These are phyloP conservation scores for Cryptotis parvus DNA, from an alignment of 2,113 vertebrate genomes.

Conservation along the genomic window DNA sequence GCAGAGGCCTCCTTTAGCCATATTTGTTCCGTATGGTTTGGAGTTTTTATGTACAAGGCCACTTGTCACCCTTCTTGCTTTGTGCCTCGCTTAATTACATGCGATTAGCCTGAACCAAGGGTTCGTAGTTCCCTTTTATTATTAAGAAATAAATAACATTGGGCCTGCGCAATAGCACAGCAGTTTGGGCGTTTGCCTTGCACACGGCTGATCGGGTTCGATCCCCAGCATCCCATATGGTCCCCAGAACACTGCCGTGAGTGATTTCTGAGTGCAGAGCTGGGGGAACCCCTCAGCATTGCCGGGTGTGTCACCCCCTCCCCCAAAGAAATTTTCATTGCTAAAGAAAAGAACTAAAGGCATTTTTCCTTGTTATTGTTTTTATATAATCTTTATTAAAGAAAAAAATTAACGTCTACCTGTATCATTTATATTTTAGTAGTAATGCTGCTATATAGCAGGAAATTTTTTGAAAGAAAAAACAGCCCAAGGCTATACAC, in stretches of 20 bases:
- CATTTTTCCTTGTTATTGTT: conserved; percentile 18
- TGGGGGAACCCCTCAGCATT: too few species aligned
- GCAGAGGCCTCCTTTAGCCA: neutral
- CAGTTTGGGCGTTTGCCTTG: too few species aligned
- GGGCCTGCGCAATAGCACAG: too few species aligned
- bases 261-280: too few species aligned
- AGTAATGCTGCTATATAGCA: neutral
- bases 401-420: neutral
- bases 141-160: neutral
- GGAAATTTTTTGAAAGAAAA: neutral
- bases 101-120: conserved; percentile 3
- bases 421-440: neutral
- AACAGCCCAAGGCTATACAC: neutral
- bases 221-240: too few species aligned
- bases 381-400: conserved; percentile 47
- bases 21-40: conserved; percentile 33
- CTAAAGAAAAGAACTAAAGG: conserved; percentile 29
- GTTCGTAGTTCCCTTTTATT: neutral
- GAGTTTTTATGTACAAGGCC: neutral
- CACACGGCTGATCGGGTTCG: too few species aligned
- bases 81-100: neutral
- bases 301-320: too few species aligned
- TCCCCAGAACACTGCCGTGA: too few species aligned
- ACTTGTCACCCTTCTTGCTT: conserved; percentile 8
- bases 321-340: neutral